Evolutionary conservation across 1,140 invertebrate species (phyloP), one percentile per base, ranked within the genome.

Genomic region (Pseudomyrmex cubaensis): DNA sequence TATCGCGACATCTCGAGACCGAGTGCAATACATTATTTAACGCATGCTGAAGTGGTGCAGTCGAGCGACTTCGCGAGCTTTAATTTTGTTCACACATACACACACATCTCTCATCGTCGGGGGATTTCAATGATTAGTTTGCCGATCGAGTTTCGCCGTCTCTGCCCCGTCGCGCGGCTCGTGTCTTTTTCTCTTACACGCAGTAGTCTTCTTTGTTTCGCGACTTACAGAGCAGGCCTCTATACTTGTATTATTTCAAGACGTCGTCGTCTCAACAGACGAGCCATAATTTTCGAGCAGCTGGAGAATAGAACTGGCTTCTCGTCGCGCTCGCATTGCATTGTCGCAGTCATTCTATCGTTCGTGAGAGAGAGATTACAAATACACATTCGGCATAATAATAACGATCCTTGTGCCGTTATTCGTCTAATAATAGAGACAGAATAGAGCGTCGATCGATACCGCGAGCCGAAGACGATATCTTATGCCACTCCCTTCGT

Each of bases 401-500:
- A 62, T 66, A 48, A 82, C 56, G 72, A 70, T 57, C 85, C 52
- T 52, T 78, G 54, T 78, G 64, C 25, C 85, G 80, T 70, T 78
- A 83, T 54, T 61, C n/a, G 56, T 87, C 80, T 84, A 87, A 87
- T 87, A 87, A 87, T 87, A 87, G 85, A 75, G 85, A 75, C 50
- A 83, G 22, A 22, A 61, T 20, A 74, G 35, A 35, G 54, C 84
- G 78, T 86, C 86, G 86, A 87, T 86, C 86, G 67, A 83, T 54
- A 78, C 48, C 66, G 61, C 72, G 57, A 78, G 52, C 84, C 57
- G 78, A 54, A 86, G 72, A 83, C 56, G 76, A 80, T 80, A 59
- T 80, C 66, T 61, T 62, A 35, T 35, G 72, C 20, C 56, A 50
- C 70, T 62, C 64, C 72, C 12, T 10, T 25, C 63, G 50, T 62